Evolutionary conservation across 2,113 vertebrate species (phyloP), one percentile per base, ranked within the genome.

Genomic region (Anguilla rostrata): DNA sequence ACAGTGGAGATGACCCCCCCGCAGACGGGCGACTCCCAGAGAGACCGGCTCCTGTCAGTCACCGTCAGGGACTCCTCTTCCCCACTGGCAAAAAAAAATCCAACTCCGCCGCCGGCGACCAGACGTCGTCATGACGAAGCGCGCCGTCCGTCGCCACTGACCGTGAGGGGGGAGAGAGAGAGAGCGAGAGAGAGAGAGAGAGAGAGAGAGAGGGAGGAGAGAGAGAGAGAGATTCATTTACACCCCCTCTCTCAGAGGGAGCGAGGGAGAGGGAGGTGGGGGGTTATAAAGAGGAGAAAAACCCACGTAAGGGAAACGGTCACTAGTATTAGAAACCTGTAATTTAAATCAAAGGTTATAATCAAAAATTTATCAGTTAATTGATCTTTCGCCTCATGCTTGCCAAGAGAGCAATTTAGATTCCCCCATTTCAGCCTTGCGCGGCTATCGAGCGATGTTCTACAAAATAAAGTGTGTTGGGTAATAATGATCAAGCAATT

Each of bases 281-380:
- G 78, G 88, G 86, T 57, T 80, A 88, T 89, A 66, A 20, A 57
- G 75, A 29, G 57, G 84, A 34, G 78, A 78, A 85, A 86, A 86
- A 84, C 83, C 84, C 81, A 39, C 71, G 81, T 60, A 88, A 78
- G 43, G 86, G 85, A 88, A 89, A 85, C 82, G 66, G 83, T 85
- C 60, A 85, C 83, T 86, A 22, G 86, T 86, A 81, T 90, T 89
- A 87, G 87, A 92, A 90, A 84, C 26, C 86, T 87, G 84, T 87
- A 83, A 89, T 86, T 90, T 86, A 89, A 91, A 95, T 92, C 53
- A 89, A 89, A 92, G 86, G 88, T 84, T 75, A 90, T 94, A 82
- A 94, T 95, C 90, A 95, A 94, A 92, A 93, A 95, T 93, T 92
- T 93, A 95, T 92, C 89, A 91, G 92, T 90, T 92, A 92, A 95